These are phyloP conservation scores for Simalia tracyae DNA, from an alignment of 2,797 vertebrate genomes.

Conservation along the genomic window DNA sequence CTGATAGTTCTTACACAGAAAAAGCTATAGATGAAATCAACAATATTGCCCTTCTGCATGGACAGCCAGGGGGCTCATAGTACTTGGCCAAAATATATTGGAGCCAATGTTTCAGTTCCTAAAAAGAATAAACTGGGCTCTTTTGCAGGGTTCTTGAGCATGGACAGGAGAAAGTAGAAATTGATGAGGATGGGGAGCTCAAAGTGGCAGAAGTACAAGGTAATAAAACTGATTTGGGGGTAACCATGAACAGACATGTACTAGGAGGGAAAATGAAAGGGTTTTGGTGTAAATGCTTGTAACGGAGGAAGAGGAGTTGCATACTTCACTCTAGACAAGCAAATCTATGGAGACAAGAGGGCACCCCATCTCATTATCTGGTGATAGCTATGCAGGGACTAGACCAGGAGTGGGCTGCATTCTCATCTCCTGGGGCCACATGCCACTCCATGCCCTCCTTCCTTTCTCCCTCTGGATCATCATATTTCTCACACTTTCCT, in stretches of 20 bases:
- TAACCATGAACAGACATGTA: background rate
- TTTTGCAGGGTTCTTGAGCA: constrained; percentile 83
- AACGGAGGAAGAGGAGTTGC: background rate
- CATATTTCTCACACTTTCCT: background rate
- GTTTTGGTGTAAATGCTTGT: background rate
- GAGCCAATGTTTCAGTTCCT: background rate
- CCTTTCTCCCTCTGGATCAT: background rate
- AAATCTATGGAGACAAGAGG: background rate
- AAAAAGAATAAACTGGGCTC: background rate
- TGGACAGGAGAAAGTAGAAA: constrained; percentile 85
- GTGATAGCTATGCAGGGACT: background rate
- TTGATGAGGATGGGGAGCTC: constrained; percentile 88
- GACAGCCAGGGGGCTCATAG: background rate
- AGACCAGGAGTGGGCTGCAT: background rate
- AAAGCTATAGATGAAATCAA: background rate
- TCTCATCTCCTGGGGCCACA: background rate
- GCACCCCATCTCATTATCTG: background rate
- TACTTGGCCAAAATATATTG: background rate
- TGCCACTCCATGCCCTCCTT: background rate
- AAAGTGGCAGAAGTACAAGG: constrained; percentile 85
- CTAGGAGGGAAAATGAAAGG: background rate
- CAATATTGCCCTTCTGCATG: background rate
- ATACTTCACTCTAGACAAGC: background rate
- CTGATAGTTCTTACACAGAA: background rate
- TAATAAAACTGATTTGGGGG: constrained; percentile 59